These are phyloP conservation scores for Drosophila macrothrix DNA, from an alignment of 2,888 invertebrate genomes.

Conservation along the genomic window DNA sequence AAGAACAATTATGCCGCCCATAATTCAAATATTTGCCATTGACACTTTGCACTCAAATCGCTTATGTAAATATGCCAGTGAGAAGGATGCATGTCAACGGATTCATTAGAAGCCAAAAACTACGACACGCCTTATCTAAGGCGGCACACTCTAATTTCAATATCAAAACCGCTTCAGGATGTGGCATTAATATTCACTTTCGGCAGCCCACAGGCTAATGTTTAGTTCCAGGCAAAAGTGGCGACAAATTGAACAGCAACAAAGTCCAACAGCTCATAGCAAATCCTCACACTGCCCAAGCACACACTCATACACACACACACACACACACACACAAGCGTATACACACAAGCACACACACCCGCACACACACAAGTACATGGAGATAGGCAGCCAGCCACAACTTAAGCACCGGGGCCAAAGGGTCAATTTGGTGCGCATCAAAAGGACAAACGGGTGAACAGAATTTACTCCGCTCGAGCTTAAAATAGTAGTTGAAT, in stretches of 20 bases:
- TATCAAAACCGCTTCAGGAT: constrained; percentile 61
- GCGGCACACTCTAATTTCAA: constrained; percentile 59
- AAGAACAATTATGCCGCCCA: constrained; percentile 57
- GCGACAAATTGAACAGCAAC: constrained; percentile 56
- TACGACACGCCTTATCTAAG: constrained; percentile 58
- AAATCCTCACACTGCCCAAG: constrained; percentile 52
- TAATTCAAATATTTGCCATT: constrained; percentile 62
- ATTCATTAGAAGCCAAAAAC: constrained; percentile 45
- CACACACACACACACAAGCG: neutral
- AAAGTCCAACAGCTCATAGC: constrained; percentile 54
- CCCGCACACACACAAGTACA: constrained; percentile 7
- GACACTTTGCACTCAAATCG: constrained; percentile 52
- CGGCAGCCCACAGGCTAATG: constrained; percentile 33
- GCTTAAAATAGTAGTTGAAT: constrained; percentile 39
- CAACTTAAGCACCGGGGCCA: constrained; percentile 36
- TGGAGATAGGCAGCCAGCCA: neutral
- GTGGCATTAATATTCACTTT: constrained; percentile 70
- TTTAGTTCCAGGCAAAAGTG: constrained; percentile 35
- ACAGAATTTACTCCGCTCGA: constrained; percentile 4
- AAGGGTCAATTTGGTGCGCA: constrained; percentile 70
- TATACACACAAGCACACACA: neutral
- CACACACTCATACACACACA: constrained; percentile 6
- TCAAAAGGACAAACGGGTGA: constrained; percentile 49
- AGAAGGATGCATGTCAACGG: constrained; percentile 24
- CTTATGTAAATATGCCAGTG: constrained; percentile 67